Evolutionary conservation across 2,888 invertebrate genomes (phyloP).

Genomic region (Griposia aprilina): DNA sequence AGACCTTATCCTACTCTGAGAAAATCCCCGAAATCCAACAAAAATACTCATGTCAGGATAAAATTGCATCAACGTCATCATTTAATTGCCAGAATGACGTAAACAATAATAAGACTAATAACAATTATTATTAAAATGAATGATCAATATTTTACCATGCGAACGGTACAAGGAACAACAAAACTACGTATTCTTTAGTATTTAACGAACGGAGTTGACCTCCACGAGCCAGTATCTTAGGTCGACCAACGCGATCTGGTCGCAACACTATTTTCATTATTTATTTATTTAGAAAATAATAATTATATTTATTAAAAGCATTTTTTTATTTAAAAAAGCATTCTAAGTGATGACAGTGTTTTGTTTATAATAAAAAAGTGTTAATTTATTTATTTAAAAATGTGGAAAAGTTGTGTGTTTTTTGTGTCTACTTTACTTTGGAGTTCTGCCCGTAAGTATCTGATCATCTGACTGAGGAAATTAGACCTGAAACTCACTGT

Average conservation of each 20-base stretch:
- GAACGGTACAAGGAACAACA: slow-evolving; percentile 79
- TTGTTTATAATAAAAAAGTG: slow-evolving; percentile 59
- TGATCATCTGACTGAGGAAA: slow-evolving; percentile 27
- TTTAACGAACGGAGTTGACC: slow-evolving; percentile 83
- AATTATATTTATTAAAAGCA: slow-evolving; percentile 35
- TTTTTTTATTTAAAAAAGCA: slow-evolving; percentile 22
- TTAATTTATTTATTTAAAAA: slow-evolving; percentile 64
- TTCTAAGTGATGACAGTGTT: slow-evolving; percentile 57
- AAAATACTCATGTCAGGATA: background rate
- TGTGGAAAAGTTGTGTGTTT: slow-evolving; percentile 73
- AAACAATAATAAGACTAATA: slow-evolving; percentile 34
- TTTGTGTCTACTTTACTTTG: slow-evolving; percentile 75
- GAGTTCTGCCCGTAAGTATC: slow-evolving; percentile 76
- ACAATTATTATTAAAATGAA: slow-evolving; percentile 35
- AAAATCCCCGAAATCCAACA: slow-evolving; percentile 31
- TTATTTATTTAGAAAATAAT: slow-evolving; percentile 46
- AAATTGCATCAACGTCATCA: background rate
- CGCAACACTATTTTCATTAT: slow-evolving; percentile 46
- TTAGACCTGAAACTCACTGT: slow-evolving; percentile 6
- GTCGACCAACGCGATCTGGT: slow-evolving; percentile 70
- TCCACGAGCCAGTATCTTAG: slow-evolving; percentile 83
- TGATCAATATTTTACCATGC: slow-evolving; percentile 69
- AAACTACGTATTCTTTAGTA: slow-evolving; percentile 79
- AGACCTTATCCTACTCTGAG: background rate
- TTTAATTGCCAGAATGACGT: slow-evolving; percentile 35